Evolutionary conservation across 2,888 invertebrate species (phyloP).

Genomic region (Leptura quadrifasciata): DNA sequence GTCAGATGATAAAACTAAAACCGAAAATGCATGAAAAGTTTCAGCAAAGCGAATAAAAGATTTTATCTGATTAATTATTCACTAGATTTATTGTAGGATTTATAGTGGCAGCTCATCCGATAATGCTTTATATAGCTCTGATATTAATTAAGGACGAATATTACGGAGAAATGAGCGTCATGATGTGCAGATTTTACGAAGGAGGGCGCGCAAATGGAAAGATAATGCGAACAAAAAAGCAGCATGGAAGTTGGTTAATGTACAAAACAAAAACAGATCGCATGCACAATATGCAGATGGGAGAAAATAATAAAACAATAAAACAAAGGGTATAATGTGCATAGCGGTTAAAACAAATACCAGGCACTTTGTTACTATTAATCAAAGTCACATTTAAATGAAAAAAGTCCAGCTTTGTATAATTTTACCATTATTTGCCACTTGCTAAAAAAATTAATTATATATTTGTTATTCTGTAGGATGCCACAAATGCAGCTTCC

Average conservation of each 20-base stretch:
- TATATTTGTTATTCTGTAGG: conserved; percentile 6
- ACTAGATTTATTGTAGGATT: conserved; percentile 20
- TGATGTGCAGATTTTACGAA: conserved; percentile 30
- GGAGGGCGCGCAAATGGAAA: conserved; percentile 26
- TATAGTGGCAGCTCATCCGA: conserved; percentile 32
- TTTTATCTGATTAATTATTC: conserved; percentile 34
- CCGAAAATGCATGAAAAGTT: conserved; percentile 9
- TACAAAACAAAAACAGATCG: conserved; percentile 49
- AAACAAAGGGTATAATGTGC: conserved; percentile 47
- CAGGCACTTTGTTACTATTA: conserved; percentile 55
- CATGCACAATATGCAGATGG: conserved; percentile 51
- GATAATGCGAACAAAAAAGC: conserved; percentile 33
- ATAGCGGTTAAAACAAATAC: conserved; percentile 52
- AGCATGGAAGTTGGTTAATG: conserved; percentile 36
- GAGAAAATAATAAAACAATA: conserved; percentile 44
- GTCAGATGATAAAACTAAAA: conserved; percentile 22
- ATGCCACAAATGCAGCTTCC: not conserved
- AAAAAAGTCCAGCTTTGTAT: conserved; percentile 34
- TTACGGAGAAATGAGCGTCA: not conserved
- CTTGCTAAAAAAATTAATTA: conserved; percentile 46
- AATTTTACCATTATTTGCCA: conserved; percentile 50
- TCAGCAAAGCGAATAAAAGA: conserved; percentile 17
- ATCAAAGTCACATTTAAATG: conserved; percentile 54
- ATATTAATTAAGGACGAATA: conserved; percentile 33
- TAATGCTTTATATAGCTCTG: conserved; percentile 32